phyloP scores from a whole-genome alignment of 2,888 invertebrate genomes.

The Nowickia ferox region DNA sequence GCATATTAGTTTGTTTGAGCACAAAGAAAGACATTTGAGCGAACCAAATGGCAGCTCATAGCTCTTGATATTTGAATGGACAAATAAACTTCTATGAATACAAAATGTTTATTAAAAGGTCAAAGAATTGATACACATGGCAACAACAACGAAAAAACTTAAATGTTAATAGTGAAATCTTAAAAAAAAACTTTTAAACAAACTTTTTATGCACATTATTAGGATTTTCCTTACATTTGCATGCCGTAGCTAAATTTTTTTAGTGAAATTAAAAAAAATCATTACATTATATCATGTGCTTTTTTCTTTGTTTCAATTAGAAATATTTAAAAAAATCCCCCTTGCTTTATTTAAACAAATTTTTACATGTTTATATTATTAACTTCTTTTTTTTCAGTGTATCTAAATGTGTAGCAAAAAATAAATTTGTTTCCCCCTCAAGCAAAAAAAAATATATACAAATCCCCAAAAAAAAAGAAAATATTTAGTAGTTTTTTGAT shows the following conservation, averaged over 20 bases:
- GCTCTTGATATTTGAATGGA: too few relatives aligned
- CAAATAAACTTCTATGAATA: too few relatives aligned
- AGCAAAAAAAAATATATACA: slow-evolving; percentile 38
- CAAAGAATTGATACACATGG: too few relatives aligned
- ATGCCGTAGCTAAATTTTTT: slow-evolving; percentile 52
- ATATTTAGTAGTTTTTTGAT: slow-evolving; percentile 60
- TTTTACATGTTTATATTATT: slow-evolving; percentile 61
- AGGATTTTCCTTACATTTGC: slow-evolving; percentile 27
- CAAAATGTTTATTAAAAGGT: too few relatives aligned
- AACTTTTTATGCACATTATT: slow-evolving; percentile 54
- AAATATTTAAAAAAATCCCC: background rate
- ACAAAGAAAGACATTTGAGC: too few relatives aligned
- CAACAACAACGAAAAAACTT: background rate
- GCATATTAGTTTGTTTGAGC: too few relatives aligned
- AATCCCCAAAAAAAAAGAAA: slow-evolving; percentile 31
- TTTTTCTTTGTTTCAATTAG: background rate
- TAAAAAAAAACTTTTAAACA: background rate
- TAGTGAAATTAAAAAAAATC: background rate
- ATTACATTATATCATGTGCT: slow-evolving; percentile 8
- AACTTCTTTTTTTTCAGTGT: slow-evolving; percentile 73
- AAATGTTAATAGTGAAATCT: background rate
- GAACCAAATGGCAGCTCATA: too few relatives aligned
- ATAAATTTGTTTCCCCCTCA: slow-evolving; percentile 45
- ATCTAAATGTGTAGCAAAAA: slow-evolving; percentile 72
- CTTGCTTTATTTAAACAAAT: slow-evolving; percentile 38